These are phyloP conservation scores for Caenorhabditis macrosperma DNA, from an alignment of 2,888 invertebrate genomes.

Conservation along the genomic window DNA sequence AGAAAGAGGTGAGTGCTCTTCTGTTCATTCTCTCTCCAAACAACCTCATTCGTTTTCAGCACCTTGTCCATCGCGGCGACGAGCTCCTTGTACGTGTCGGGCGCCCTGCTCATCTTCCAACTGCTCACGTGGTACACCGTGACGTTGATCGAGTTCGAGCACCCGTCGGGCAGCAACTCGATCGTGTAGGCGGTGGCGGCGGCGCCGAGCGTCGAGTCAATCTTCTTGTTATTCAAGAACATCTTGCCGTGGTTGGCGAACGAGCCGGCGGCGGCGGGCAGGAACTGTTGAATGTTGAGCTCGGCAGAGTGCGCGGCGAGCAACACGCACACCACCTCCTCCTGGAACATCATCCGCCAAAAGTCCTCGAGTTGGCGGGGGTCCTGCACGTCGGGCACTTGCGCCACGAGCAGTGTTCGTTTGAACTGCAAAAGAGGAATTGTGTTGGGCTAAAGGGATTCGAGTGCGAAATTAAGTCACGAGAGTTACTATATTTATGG, in stretches of 20 bases:
- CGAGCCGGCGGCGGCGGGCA: slow-evolving; percentile 20
- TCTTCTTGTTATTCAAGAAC: slow-evolving; percentile 60
- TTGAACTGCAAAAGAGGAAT: slow-evolving; percentile 5
- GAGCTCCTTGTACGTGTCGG: slow-evolving; percentile 8
- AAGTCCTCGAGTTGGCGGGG: slow-evolving; percentile 25
- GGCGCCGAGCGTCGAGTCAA: slow-evolving; percentile 9
- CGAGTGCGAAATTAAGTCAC: too few relatives aligned
- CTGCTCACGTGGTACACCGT: slow-evolving; percentile 25
- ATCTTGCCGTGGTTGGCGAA: slow-evolving; percentile 52
- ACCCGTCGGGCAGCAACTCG: slow-evolving; percentile 59
- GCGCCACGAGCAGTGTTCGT: slow-evolving; percentile 10
- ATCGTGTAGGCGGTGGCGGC: slow-evolving; percentile 27
- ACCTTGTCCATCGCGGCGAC: slow-evolving; percentile 23
- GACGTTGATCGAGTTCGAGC: slow-evolving; percentile 49
- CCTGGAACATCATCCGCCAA: slow-evolving; percentile 46
- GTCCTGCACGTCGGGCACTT: slow-evolving; percentile 8
- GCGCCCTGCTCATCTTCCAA: slow-evolving; percentile 23
- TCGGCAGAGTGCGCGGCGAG: neutral
- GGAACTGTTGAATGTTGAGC: slow-evolving; percentile 23
- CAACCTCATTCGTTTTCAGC: slow-evolving; percentile 20
- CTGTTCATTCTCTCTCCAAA: neutral
- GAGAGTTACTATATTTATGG: too few relatives aligned
- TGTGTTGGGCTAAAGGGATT: too few relatives aligned
- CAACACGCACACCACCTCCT: neutral
- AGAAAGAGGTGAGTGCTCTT: too few relatives aligned